Base-by-base conservation (phyloP, 2,797 vertebrate species). In the Crocodylus rhombifer region DNA sequence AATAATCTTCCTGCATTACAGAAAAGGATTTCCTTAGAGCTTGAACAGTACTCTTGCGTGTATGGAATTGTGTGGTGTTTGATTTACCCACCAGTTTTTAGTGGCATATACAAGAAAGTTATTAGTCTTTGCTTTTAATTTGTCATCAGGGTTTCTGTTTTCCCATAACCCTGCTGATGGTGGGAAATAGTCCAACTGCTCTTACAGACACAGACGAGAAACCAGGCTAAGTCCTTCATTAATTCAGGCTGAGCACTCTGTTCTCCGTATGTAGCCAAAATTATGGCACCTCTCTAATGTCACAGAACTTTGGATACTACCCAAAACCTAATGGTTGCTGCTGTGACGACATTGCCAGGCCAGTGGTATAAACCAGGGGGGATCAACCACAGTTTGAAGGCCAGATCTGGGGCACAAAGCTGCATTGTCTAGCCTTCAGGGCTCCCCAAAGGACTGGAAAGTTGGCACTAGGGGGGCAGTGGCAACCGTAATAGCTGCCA, bases 31-130 rank as follows among this genome's bases (percentile, higher is more conserved):
- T 30, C 30, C 11, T 51, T 28, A 65, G 30, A 17, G 7, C 55
- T 42, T 28, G 61, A 63, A 55, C 0, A 28, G 67, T 30, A 14
- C 51, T 80, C 51, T 25, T 25, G 78, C 30, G 12, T 10, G 16
- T 3, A 14, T 25, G 58, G 55, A 80, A 76, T 80, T 5, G 42
- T 5, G 77, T 65, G 1, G 1, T 1, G 4, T 56, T 65, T 64
- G 20, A 71, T 91, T 14, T 67, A 86, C 20, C 74, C 74, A 74
- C 81, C 69, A 82, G 58, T 3, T 84, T 91, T 74, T 42, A 77
- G 26, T 23, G 42, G 65, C 77, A 78, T 0, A 0, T 7, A 6
- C 2, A 83, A 30, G n/a, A 30, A 16, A 3, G 15, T 23, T n/a
- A 5, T 8, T 17, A 26, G 23, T 28, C 33, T 83, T 56, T 1